These are phyloP conservation scores for Netelia inedita DNA, from an alignment of 2,888 invertebrate genomes.

Conservation along the genomic window DNA sequence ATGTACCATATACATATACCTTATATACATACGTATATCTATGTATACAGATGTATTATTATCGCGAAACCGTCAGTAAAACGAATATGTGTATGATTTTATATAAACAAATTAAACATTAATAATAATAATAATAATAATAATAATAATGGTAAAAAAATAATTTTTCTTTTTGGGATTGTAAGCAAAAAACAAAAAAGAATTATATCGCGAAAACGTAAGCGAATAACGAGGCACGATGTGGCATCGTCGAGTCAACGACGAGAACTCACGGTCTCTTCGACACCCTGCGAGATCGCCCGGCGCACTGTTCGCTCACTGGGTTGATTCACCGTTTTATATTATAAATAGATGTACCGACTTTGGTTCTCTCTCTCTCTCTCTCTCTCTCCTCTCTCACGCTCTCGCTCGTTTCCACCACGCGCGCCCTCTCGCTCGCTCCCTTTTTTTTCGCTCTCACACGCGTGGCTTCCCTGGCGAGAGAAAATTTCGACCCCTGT, in stretches of 20 bases:
- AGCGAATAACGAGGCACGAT: conserved; percentile 30
- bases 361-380: conserved; percentile 66
- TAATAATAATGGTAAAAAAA: not conserved
- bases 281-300: conserved; percentile 57
- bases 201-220: not conserved
- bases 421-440: conserved; percentile 19
- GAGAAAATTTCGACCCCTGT: too few relatives aligned
- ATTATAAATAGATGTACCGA: conserved; percentile 68
- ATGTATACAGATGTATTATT: too few relatives aligned
- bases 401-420: conserved; percentile 1
- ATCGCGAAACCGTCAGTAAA: too few relatives aligned
- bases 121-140: too few relatives aligned
- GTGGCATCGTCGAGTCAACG: conserved; percentile 29
- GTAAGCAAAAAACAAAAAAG: not conserved
- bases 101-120: too few relatives aligned
- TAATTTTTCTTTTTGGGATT: not conserved
- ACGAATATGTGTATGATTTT: too few relatives aligned
- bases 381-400: conserved; percentile 59
- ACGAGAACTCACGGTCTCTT: conserved; percentile 45
- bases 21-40: not conserved
- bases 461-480: too few relatives aligned
- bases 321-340: conserved; percentile 68
- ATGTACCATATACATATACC: not conserved
- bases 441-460: conserved; percentile 24
- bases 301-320: conserved; percentile 60